phyloP scores from a whole-genome alignment of 2,797 vertebrate genomes.

The Siniperca scherzeri region DNA sequence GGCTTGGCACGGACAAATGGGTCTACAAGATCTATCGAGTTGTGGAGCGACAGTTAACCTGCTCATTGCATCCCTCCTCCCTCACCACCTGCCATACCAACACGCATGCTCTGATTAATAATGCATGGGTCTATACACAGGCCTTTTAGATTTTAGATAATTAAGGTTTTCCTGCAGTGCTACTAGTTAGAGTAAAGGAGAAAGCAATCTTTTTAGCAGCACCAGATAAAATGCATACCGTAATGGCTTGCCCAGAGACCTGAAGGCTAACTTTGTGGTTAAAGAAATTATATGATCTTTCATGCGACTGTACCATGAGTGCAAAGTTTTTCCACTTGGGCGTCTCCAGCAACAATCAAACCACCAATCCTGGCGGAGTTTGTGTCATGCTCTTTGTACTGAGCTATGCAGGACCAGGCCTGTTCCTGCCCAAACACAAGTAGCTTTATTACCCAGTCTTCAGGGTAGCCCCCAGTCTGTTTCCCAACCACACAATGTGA shows the following conservation, averaged over 20 bases:
- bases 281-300: neutral
- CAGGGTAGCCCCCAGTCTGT: constrained; percentile 30
- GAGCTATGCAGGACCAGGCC: constrained; percentile 39
- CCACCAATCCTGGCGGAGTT: neutral
- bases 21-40: constrained; percentile 46
- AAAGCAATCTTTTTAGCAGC: constrained; percentile 34
- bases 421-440: constrained; percentile 35
- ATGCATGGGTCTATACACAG: constrained; percentile 56
- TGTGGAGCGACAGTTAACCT: constrained; percentile 56
- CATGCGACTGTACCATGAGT: neutral
- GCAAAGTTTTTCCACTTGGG: constrained; percentile 10
- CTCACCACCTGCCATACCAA: constrained; percentile 63
- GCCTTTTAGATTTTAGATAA: constrained; percentile 66
- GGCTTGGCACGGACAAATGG: constrained; percentile 41
- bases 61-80: constrained; percentile 51
- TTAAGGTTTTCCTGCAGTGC: constrained; percentile 60
- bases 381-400: constrained; percentile 18
- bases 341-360: constrained; percentile 11
- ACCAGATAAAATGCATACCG: neutral
- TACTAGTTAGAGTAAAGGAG: constrained; percentile 12
- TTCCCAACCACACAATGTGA: constrained; percentile 31
- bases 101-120: constrained; percentile 69
- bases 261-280: neutral
- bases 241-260: neutral
- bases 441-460: constrained; percentile 30